These are phyloP conservation scores for Catamblyrhynchus diadema DNA, from an alignment of 2,797 vertebrate genomes.

Conservation along the genomic window DNA sequence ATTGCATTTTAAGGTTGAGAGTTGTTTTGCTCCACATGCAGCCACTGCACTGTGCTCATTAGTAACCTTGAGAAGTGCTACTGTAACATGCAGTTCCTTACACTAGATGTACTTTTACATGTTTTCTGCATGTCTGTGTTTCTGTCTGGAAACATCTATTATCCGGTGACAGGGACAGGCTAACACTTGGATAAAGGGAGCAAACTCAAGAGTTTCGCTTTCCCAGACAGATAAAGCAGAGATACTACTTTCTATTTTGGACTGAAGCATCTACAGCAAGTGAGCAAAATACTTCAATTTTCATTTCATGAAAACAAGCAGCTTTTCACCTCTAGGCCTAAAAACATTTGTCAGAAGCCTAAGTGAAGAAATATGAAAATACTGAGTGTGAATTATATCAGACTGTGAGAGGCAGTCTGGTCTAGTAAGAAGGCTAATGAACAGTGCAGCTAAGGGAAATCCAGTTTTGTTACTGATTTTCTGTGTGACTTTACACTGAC, in stretches of 20 bases:
- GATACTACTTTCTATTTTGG: conserved; percentile 2
- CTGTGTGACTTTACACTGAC: neutral
- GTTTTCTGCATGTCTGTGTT: neutral
- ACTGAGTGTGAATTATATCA: conserved; percentile 29
- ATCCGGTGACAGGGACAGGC: neutral
- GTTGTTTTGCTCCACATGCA: neutral
- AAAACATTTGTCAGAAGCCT: conserved; percentile 42
- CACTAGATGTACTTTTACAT: neutral
- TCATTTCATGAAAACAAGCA: conserved; percentile 36
- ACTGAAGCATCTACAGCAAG: neutral
- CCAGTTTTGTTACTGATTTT: neutral
- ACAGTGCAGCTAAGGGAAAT: neutral
- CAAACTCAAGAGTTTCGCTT: neutral
- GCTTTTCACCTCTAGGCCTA: conserved; percentile 42
- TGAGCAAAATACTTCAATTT: neutral
- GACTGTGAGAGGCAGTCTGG: conserved; percentile 37
- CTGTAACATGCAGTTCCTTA: neutral
- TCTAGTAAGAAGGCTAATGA: conserved; percentile 46
- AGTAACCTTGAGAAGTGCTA: neutral
- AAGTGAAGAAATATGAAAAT: conserved; percentile 28
- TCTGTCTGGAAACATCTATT: neutral
- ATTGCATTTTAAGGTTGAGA: neutral
- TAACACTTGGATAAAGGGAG: neutral
- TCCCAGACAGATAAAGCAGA: neutral
- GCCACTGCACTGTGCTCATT: neutral